Base-by-base conservation (phyloP, 2,113 vertebrate genomes). In the Monarcha castaneiventris region DNA sequence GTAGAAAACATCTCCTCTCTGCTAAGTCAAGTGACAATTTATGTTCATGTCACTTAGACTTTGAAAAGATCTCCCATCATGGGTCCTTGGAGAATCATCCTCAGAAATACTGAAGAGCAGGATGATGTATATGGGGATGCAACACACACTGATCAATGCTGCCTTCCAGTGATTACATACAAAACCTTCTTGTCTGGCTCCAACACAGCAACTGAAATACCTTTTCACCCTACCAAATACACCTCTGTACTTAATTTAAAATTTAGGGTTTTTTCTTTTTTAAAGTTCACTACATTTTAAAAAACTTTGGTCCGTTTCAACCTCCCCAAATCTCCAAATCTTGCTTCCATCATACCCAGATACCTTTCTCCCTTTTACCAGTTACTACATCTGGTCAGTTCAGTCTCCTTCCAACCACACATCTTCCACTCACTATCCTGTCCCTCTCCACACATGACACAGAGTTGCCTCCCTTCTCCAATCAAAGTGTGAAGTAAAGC, bases 11-110 rank as follows among this genome's bases (percentile, higher is more conserved):
- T 78, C 82, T 92, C 51, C 67, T 84, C 16, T 54, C 29, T 58
- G 48, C 44, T 56, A 92, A 74, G 25, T 67, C 58, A 82, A 90
- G 56, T 83, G 58, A 76, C 58, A 79, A 46, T 32, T 89, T 82
- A 43, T 46, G 41, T 30, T 84, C 64, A 9, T 23, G 23, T 48
- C 86, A 61, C 33, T 83, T n/a, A 79, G 32, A 89, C 18, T 85
- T 87, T 29, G 30, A 58, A 66, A 84, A 91, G 32, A 56, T 67
- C 10, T 66, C 49, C 56, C 29, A 61, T 27, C 41, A 15, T 7
- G 11, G 16, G 23, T 69, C 69, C 68, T 51, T 66, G 43, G 71
- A 91, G 58, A 94, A 82, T 37, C 41, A 87, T 20, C 22, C 56
- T 52, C 58, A 78, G 72, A 96, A 90, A 87, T 23, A 80, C 33